phyloP scores from a whole-genome alignment of 1,140 invertebrate species.

The Pogonomyrmex barbatus region DNA sequence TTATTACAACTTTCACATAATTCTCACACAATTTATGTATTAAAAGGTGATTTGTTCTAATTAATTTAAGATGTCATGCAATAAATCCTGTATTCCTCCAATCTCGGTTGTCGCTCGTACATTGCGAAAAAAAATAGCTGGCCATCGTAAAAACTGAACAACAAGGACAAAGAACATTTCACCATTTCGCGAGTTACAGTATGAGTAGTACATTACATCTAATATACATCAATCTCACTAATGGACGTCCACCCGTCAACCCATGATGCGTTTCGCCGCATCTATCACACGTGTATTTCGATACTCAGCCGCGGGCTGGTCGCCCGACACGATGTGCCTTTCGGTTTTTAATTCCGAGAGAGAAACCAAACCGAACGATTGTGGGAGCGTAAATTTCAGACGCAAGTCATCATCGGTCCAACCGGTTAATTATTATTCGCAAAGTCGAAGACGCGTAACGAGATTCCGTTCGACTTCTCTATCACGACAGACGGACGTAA shows the following conservation, averaged over 20 bases:
- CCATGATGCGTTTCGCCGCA: slow-evolving; percentile 43
- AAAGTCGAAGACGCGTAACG: background rate
- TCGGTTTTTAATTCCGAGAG: background rate
- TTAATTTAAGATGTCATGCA: background rate
- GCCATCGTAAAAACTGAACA: slow-evolving; percentile 3
- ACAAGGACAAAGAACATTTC: background rate
- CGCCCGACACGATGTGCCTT: background rate
- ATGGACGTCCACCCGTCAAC: slow-evolving; percentile 51
- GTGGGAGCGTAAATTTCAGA: background rate
- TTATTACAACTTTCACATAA: background rate
- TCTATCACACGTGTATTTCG: slow-evolving; percentile 45
- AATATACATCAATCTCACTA: slow-evolving; percentile 60
- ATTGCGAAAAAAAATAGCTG: background rate
- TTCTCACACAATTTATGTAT: background rate
- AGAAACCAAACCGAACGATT: background rate
- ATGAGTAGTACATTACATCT: slow-evolving; percentile 45
- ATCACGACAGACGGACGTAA: background rate
- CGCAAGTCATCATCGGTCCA: background rate
- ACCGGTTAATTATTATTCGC: background rate
- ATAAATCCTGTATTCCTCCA: background rate
- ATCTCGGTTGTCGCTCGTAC: background rate
- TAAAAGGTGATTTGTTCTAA: background rate
- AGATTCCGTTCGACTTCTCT: background rate
- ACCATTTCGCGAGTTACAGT: background rate
- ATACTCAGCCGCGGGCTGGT: background rate